Conservation (phyloP, 2,113 vertebrate genomes). For the Bubo blakistoni region DNA sequence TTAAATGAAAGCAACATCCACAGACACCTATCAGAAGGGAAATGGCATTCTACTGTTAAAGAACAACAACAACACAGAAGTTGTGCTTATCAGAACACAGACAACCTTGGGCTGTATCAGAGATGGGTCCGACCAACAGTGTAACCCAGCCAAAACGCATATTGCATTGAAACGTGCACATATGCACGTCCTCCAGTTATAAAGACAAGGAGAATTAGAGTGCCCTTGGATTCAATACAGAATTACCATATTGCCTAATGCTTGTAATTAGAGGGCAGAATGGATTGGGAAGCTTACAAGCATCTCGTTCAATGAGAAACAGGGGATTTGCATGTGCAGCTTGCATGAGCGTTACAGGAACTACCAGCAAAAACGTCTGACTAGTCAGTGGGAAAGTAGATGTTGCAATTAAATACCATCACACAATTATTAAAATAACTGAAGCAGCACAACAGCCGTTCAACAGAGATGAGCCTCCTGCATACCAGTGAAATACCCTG, state of each 20-base stretch:
- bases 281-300: constrained; percentile 33
- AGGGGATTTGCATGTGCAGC: not conserved
- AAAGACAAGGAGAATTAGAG: not conserved
- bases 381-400: constrained; percentile 15
- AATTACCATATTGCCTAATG: constrained; percentile 41
- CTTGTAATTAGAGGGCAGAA: constrained; percentile 60
- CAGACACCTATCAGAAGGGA: not conserved
- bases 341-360: not conserved
- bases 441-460: not conserved
- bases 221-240: not conserved
- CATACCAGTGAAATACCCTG: not conserved
- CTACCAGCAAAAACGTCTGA: not conserved
- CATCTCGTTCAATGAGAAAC: constrained; percentile 8
- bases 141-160: rapidly evolving
- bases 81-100: not conserved
- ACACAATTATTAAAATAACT: constrained; percentile 1
- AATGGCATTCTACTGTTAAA: not conserved
- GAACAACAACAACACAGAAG: not conserved
- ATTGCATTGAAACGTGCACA: not conserved
- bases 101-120: no score
- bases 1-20: not conserved
- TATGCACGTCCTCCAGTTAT: not conserved
- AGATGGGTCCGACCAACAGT: not conserved
- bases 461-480: not conserved
- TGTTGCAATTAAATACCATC: not conserved